Conservation (phyloP, 2,797 vertebrate species). For the Ciconia nigra region DNA sequence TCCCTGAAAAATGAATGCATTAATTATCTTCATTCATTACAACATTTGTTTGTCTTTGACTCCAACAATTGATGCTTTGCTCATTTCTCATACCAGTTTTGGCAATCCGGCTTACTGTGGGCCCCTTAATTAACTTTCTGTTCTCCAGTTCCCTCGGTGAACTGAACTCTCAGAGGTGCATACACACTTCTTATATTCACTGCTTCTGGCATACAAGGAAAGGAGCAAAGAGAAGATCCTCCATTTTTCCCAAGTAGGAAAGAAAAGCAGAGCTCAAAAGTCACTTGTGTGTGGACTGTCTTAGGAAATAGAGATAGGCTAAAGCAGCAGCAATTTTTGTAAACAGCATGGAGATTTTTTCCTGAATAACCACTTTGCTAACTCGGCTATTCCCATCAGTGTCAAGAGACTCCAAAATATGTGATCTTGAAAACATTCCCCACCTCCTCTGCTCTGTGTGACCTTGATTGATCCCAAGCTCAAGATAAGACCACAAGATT, state of each 20-base stretch:
- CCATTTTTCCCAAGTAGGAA: neutral
- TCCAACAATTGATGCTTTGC: neutral
- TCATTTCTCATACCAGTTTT: neutral
- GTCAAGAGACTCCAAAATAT: neutral
- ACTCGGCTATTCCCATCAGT: neutral
- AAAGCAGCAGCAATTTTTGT: neutral
- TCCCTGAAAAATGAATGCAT: neutral
- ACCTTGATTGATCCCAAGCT: neutral
- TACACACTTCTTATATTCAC: neutral
- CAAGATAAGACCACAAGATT: neutral
- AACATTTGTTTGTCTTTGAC: neutral
- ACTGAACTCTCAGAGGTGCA: neutral
- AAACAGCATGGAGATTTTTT: neutral
- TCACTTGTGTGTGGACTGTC: neutral
- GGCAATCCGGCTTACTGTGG: neutral
- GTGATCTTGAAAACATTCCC: neutral
- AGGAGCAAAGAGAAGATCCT: neutral
- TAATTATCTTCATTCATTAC: neutral
- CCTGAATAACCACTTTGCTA: neutral
- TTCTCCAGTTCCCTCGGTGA: neutral
- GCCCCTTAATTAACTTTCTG: neutral
- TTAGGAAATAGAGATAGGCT: neutral
- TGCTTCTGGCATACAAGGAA: neutral
- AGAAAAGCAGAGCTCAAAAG: neutral
- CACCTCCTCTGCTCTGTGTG: neutral